Percentiles rank a stretch among this genome's conserved stretches.
phyloP scores from a whole-genome alignment of 2,113 vertebrate genomes.

The Kobus ellipsiprymnus region DNA sequence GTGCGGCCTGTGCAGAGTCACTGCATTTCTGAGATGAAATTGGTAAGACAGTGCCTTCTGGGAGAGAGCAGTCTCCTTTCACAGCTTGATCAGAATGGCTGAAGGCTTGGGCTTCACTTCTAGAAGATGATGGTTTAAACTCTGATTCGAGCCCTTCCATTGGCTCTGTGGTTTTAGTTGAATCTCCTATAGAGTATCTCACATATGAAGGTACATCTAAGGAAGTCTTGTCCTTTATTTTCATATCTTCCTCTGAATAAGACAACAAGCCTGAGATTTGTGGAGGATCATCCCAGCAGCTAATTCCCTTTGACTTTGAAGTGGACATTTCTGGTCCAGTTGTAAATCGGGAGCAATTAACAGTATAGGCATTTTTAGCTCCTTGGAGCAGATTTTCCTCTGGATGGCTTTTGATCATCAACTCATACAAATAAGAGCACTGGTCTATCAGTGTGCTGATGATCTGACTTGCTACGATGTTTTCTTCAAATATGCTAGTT shows the following conservation, averaged over 20 bases:
- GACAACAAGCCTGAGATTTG: not conserved
- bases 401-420: not conserved
- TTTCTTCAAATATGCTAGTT: not conserved
- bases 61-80: not conserved
- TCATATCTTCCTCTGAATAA: not conserved
- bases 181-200: not conserved
- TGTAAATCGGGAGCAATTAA: not conserved
- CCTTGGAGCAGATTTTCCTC: not conserved
- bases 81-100: not conserved
- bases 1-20: not conserved
- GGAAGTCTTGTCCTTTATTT: not conserved
- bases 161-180: not conserved
- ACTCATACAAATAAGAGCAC: not conserved
- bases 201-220: not conserved
- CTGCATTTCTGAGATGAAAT: not conserved
- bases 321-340: not conserved
- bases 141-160: not conserved
- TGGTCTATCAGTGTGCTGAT: slow-evolving; percentile 28
- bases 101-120: not conserved
- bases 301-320: not conserved
- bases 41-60: not conserved
- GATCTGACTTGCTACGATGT: not conserved
- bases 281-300: not conserved
- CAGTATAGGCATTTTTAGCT: not conserved
- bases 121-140: not conserved